Conservation (phyloP, 2,888 invertebrate genomes). For the Temnothorax ravouxi region DNA sequence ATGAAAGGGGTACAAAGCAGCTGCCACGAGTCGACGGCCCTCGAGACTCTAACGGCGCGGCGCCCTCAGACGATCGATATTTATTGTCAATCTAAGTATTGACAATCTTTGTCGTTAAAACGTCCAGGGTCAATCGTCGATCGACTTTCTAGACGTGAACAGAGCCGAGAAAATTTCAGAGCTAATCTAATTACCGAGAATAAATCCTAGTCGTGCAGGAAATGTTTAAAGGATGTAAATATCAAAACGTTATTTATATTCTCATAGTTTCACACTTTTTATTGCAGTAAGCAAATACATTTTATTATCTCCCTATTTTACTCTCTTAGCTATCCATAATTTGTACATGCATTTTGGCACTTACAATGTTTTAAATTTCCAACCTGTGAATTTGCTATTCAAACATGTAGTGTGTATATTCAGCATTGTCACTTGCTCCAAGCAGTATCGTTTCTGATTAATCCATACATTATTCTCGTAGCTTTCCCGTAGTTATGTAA, state of each 20-base stretch:
- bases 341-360: not conserved
- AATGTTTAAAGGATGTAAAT: not conserved
- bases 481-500: slow-evolving; percentile 11
- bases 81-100: slow-evolving; percentile 44
- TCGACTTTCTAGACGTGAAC: not conserved
- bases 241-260: not conserved
- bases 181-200: not conserved
- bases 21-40: slow-evolving; percentile 17
- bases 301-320: not conserved
- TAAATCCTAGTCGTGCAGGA: not conserved
- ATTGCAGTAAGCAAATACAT: not conserved
- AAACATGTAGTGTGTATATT: not conserved
- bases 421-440: not conserved
- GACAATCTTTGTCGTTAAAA: slow-evolving; percentile 18
- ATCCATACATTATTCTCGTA: slow-evolving; percentile 31
- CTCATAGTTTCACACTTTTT: not conserved
- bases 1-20: slow-evolving; percentile 39
- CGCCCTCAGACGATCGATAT: slow-evolving; percentile 32
- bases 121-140: not conserved
- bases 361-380: slow-evolving; percentile 9
- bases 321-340: not conserved
- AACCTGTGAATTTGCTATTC: not conserved
- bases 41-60: slow-evolving; percentile 18
- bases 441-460: slow-evolving; percentile 12
- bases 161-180: not conserved